Percentiles rank a stretch among this genome's conserved stretches.
phyloP scores from a whole-genome alignment of 2,113 vertebrate genomes.

The Chloroceryle aenea region DNA sequence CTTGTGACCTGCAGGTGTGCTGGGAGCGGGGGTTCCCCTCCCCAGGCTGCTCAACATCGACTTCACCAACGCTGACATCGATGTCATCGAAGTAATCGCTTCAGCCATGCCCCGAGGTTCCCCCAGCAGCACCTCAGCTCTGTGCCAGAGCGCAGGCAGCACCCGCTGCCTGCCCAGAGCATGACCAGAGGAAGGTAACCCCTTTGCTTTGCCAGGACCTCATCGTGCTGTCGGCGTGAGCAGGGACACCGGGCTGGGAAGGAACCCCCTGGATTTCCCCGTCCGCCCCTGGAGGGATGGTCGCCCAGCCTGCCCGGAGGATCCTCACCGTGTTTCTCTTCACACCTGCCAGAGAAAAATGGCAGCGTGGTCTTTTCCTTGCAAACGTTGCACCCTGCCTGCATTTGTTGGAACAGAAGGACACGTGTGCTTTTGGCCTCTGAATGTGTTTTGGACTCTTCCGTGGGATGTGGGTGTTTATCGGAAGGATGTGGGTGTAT shows the following conservation, averaged over 20 bases:
- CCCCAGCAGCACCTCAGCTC: rapidly evolving
- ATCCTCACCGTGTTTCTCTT: rapidly evolving
- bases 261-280: rapidly evolving
- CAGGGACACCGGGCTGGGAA: neutral
- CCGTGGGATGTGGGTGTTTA: too few species aligned
- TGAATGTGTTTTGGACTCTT: rapidly evolving
- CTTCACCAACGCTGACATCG: slow-evolving; percentile 48
- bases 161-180: rapidly evolving
- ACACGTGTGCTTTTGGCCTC: neutral
- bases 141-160: rapidly evolving
- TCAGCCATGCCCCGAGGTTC: rapidly evolving
- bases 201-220: slow-evolving; percentile 14
- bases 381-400: neutral
- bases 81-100: slow-evolving; percentile 66
- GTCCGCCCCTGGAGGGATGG: rapidly evolving
- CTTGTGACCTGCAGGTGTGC: slow-evolving; percentile 5
- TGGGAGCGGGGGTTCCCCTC: slow-evolving; percentile 59
- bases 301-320: neutral
- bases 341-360: neutral
- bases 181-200: neutral
- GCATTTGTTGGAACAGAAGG: neutral
- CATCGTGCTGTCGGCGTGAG: slow-evolving; percentile 60
- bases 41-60: slow-evolving; percentile 68
- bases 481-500: rapidly evolving
- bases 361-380: neutral